A percentile compares a stretch with the other conserved stretches of the same genome.
Conservation (phyloP, 2,797 vertebrate species). For the Perodicticus potto region DNA sequence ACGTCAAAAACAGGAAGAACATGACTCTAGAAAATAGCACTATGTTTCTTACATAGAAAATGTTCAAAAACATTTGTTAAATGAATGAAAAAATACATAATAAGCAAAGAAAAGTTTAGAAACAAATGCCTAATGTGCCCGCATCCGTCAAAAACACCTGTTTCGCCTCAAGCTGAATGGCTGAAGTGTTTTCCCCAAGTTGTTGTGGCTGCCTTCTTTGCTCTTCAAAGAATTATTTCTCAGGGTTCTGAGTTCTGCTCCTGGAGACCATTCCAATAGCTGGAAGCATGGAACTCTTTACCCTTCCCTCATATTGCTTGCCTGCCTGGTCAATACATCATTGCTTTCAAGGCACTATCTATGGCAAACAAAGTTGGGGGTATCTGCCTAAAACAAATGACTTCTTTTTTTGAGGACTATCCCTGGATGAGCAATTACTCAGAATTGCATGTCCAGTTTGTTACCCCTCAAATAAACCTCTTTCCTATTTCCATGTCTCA, state of each 20-base stretch:
- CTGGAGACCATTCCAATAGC: not conserved
- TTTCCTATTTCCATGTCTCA: not conserved
- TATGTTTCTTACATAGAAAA: not conserved
- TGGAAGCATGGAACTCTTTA: not conserved
- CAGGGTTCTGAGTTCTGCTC: not conserved
- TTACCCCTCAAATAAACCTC: not conserved
- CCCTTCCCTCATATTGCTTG: not conserved
- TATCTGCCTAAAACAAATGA: not conserved
- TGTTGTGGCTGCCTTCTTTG: not conserved
- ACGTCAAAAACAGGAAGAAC: not conserved
- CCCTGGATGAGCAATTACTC: not conserved
- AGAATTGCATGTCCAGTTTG: not conserved
- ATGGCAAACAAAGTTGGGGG: not conserved
- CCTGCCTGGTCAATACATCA: not conserved
- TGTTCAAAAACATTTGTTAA: not conserved
- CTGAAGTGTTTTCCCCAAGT: not conserved
- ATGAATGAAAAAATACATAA: not conserved
- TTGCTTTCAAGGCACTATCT: not conserved
- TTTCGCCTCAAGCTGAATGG: not conserved
- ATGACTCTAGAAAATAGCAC: not conserved
- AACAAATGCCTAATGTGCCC: not conserved
- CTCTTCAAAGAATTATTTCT: not conserved
- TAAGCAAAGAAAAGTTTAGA: not conserved
- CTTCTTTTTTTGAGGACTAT: not conserved
- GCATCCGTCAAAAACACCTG: not conserved